phyloP scores from a whole-genome alignment of 53 echinoderm and acorn worm genomes.

The Patiria pectinifera region DNA sequence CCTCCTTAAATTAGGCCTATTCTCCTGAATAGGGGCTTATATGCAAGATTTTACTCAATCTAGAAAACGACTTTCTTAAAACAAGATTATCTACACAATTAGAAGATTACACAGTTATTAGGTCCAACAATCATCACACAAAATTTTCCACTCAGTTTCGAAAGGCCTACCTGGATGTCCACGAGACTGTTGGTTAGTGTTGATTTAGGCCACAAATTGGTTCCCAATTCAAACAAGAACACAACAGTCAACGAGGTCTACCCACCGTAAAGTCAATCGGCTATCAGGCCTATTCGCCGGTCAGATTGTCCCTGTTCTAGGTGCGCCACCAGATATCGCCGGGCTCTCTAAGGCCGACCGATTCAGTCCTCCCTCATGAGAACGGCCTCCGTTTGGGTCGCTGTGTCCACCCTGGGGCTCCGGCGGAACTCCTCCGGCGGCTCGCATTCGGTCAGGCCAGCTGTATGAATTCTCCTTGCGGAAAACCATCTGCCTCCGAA shows the following conservation, averaged over 20 bases:
- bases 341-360: neutral
- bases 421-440: too few relatives aligned
- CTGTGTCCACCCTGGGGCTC: neutral
- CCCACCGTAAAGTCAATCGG: neutral
- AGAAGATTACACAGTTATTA: neutral
- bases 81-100: neutral
- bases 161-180: neutral
- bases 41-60: too few relatives aligned
- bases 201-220: neutral
- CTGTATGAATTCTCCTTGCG: too few relatives aligned
- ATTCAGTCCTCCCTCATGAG: slow-evolving; percentile 14
- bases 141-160: neutral
- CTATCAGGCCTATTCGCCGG: too few relatives aligned
- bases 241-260: slow-evolving; percentile 3
- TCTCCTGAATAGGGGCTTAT: too few relatives aligned
- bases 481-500: too few relatives aligned
- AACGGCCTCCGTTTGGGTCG: neutral
- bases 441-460: too few relatives aligned
- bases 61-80: too few relatives aligned
- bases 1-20: too few relatives aligned
- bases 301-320: neutral
- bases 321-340: neutral
- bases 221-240: slow-evolving; percentile 2
- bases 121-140: neutral
- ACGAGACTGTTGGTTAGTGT: slow-evolving; percentile 6